A percentile compares a stretch with the other conserved stretches of the same genome.
phyloP scores from a whole-genome alignment of 53 echinoderm and acorn worm genomes.

The Glandiceps talaboti region DNA sequence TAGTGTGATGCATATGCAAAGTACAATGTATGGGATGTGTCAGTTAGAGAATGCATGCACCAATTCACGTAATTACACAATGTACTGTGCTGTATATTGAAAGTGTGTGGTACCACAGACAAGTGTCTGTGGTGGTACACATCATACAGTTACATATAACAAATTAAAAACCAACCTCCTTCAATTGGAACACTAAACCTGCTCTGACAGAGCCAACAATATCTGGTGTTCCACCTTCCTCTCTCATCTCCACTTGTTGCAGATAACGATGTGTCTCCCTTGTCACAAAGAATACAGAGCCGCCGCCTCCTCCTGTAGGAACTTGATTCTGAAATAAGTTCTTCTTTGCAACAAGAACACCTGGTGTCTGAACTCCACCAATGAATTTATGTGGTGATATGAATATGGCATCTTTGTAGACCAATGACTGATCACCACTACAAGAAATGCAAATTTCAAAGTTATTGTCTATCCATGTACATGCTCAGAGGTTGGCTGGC shows the following conservation, averaged over 20 bases:
- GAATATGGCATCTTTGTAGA: slow-evolving; percentile 84
- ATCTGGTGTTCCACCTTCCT: slow-evolving; percentile 91
- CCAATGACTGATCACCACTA: slow-evolving; percentile 32
- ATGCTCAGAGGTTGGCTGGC: too few species aligned
- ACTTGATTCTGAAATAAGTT: slow-evolving; percentile 62
- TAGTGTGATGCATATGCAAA: too few species aligned
- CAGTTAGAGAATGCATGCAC: too few species aligned
- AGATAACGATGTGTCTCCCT: slow-evolving; percentile 73
- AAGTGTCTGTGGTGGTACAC: too few species aligned
- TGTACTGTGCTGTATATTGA: too few species aligned
- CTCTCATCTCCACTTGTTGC: slow-evolving; percentile 91
- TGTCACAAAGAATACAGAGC: slow-evolving; percentile 93
- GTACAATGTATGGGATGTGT: too few species aligned
- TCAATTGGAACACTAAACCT: slow-evolving; percentile 70
- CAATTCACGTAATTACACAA: too few species aligned
- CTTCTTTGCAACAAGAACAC: slow-evolving; percentile 78
- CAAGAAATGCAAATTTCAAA: neutral
- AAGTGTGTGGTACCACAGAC: too few species aligned
- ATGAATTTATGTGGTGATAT: slow-evolving; percentile 96
- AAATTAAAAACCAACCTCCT: too few species aligned
- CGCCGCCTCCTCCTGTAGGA: slow-evolving; percentile 70
- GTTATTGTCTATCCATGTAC: neutral
- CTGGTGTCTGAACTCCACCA: slow-evolving; percentile 92
- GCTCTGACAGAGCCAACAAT: slow-evolving; percentile 84
- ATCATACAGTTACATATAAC: too few species aligned